Evolutionary conservation across 2,113 vertebrate species (phyloP), one percentile per base, ranked within the genome.

Genomic region (Cisticola juncidis): DNA sequence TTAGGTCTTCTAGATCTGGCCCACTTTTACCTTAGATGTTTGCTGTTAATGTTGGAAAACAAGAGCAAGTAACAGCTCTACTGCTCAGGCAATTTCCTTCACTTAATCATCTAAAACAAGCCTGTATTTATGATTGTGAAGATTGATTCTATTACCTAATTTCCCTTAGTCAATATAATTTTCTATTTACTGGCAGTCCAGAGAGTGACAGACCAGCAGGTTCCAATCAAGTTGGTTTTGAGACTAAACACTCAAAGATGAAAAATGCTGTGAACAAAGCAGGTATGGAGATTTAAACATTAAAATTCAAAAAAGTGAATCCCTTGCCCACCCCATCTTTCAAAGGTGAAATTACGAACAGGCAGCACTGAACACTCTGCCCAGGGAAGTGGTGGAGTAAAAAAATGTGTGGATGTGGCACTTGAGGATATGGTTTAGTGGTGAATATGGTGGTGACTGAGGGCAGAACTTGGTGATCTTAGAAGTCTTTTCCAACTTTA

Each of bases 81-180:
- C 9, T 36, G 28, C 44, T 61, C 76, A 42, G 26, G 26, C 35
- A 24, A 51, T 16, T 81, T 54, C 48, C 44, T 56, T 42, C 31
- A 40, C 20, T 38, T 58, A 8, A 81, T 29, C 12, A 64, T 11
- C 57, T 71, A 65, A 84, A 86, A 9, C 3, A 22, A n/a, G 3
- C 0, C 0, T 12, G 3, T 11, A 15, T 35, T 76, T 35, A 53
- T 14, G 18, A 50, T 1, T 20, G 21, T 9, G 10, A 9, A 73
- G 23, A 88, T 33, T n/a, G n/a, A 54, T 19, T 62, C 29, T 26
- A 10, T 1, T 38, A 24, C 15, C 28, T 9, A 0, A 50, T 57
- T 76, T 72, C 16, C 31, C 19, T 54, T 57, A 61, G 12, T 50
- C 19, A 53, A 6, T 16, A 4, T 14, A 12, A 22, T 31, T 83